Evolutionary conservation across 2,888 invertebrate genomes (phyloP), one percentile per base, ranked within the genome.

Genomic region (Lasius platythorax): DNA sequence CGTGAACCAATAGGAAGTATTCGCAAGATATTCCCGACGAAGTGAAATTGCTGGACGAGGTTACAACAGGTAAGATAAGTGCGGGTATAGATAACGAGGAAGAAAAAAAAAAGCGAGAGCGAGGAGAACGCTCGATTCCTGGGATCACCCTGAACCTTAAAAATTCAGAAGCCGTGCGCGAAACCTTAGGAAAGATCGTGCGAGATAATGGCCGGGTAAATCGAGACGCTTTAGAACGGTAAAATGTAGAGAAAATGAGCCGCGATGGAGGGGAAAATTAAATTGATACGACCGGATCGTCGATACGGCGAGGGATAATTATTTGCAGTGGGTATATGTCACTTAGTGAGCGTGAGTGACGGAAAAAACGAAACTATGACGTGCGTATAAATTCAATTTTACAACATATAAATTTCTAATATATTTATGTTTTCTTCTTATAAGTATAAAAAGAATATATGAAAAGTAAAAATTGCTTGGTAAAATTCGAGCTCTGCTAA

Each of bases 51-150:
- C 18, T 8, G 33, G 43, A 61, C 33, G 33, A 72, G 12, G 4
- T 61, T 61, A 61, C 23, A 61, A 61, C 11, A 46, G n/a, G 76
- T 76, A 76, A 76, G 72, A 73, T 81, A 81, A 81, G 33, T 73
- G 58, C 33, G 37, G 73, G 61, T 81, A 73, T 81, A 73, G 61
- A 61, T 73, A 61, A 37, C 6, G 12, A 70, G 9, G 15, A 18
- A 56, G 23, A 53, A 53, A 73, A 79, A 70, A 73, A 70, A 23
- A 18, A 50, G 3, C 23, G 15, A 15, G 40, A n/a, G 30, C 2
- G 12, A 15, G 23, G 5, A 56, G 2, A 15, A 43, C 43, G 30
- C 18, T 46, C n/a, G 53, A 46, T 61, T 30, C 33, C 12, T 5
- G n/a, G 46, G 12, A 73, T 81, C 61, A 37, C 46, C 6, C 9